A percentile compares a stretch with the other conserved stretches of the same genome.
Conservation (phyloP, 1,140 invertebrate species). For the Augochlora pura region DNA sequence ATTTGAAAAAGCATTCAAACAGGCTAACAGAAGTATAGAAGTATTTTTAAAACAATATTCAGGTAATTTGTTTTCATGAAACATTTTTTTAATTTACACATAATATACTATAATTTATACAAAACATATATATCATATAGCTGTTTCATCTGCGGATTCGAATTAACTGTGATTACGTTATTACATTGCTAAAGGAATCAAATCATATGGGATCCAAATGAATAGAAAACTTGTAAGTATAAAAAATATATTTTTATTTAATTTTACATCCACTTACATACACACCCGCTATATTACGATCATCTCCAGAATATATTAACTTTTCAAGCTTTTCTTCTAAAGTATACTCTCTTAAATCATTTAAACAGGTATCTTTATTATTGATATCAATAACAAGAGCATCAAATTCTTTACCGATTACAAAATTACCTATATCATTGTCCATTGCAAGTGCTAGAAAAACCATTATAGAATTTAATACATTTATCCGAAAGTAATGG, state of each 20-base stretch:
- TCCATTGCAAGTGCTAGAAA: constrained; percentile 87
- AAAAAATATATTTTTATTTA: constrained; percentile 70
- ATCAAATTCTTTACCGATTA: constrained; percentile 91
- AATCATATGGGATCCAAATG: background rate
- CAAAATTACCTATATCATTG: constrained; percentile 89
- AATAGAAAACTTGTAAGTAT: background rate
- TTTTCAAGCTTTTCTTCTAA: constrained; percentile 86
- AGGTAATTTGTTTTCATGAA: constrained; percentile 10
- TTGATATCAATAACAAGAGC: constrained; percentile 86
- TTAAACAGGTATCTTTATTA: constrained; percentile 80
- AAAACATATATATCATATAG: constrained; percentile 8
- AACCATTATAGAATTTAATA: background rate
- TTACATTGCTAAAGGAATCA: background rate
- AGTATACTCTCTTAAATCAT: constrained; percentile 78
- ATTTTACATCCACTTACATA: constrained; percentile 87
- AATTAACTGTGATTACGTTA: background rate
- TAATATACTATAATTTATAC: background rate
- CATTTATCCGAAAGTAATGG: constrained; percentile 12
- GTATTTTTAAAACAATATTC: constrained; percentile 82
- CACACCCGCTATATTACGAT: constrained; percentile 89
- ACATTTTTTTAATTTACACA: background rate
- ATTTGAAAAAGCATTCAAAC: constrained; percentile 88
- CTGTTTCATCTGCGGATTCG: background rate
- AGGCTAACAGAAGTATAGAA: constrained; percentile 85
- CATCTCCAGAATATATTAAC: constrained; percentile 91